phyloP scores from a whole-genome alignment of 2,888 invertebrate genomes.

The Ommatoiulus sabulosus region DNA sequence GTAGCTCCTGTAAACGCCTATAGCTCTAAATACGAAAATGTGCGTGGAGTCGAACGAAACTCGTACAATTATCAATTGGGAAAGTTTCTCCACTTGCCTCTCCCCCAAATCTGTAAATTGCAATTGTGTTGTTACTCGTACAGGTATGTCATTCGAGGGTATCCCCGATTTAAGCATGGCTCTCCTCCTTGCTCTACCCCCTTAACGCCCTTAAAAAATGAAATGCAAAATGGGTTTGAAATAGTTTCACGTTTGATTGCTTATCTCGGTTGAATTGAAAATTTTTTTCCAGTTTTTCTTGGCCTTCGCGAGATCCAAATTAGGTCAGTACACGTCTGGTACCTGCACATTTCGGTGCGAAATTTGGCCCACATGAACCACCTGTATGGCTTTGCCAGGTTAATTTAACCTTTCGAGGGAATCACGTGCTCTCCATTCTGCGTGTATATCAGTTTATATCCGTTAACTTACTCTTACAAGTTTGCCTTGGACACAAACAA shows the following conservation, averaged over 20 bases:
- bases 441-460: not conserved
- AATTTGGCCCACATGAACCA: constrained; percentile 34
- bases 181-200: not conserved
- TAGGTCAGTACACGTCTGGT: constrained; percentile 15
- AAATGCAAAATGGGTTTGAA: constrained; percentile 22
- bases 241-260: constrained; percentile 34
- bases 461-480: constrained; percentile 6
- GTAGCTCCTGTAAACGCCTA: not conserved
- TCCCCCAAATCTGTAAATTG: not conserved
- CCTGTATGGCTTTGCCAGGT: not conserved
- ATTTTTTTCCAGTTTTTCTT: constrained; percentile 3
- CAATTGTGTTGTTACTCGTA: not conserved
- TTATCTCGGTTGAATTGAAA: constrained; percentile 28
- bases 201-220: not conserved
- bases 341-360: constrained; percentile 8
- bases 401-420: constrained; percentile 9
- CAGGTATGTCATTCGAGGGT: not conserved
- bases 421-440: not conserved
- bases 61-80: not conserved
- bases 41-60: not conserved
- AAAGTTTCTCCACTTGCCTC: not conserved
- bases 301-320: not conserved
- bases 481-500: constrained; percentile 34
- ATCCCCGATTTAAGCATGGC: not conserved
- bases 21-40: not conserved